Base-by-base conservation (phyloP, 1,140 invertebrate species). In the Macrocentrus cingulum region DNA sequence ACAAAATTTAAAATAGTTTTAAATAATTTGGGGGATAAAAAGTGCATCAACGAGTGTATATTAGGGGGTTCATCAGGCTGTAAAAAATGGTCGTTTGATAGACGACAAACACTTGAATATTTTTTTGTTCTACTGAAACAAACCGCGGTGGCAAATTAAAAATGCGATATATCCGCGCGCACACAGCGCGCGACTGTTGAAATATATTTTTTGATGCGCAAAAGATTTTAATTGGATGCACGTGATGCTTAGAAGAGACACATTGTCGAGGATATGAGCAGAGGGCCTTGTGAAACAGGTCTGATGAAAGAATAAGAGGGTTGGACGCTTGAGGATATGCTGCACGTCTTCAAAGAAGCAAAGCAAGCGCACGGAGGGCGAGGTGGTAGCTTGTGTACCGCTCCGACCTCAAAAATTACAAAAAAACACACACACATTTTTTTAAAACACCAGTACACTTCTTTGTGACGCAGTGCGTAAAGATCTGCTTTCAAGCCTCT, bases 381-480 rank as follows among this genome's bases (percentile, higher is more conserved):
- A 13, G 36, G 15, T 3, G 36, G 3, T 39, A 39, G 13, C 15
- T 39, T n/a, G 13, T 39, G 36, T 11, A 4, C 13, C 8, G 4
- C 2, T 3, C 3, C 15, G 36, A 29, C 25, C 9, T 9, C 25
- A 29, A 5, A 29, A 29, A 4, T 9, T 29, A 4, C 4, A 29
- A 29, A 29, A 29, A 29, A 29, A 29, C n/a, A n/a, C n/a, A n/a
- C n/a, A n/a, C n/a, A n/a, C n/a, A n/a, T n/a, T n/a, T n/a, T n/a
- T n/a, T n/a, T n/a, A n/a, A 29, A 29, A 29, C 25, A 29, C 25
- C 25, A 29, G 4, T 5, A 9, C 25, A 29, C 63, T 63, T 55
- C 65, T 72, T 72, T 71, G 69, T 69, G 66, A 70, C 54, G 60
- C 55, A 62, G 53, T 60, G 56, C 63, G 68, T 71, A 64, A 72